Evolutionary conservation across 1,140 invertebrate species (phyloP).

Genomic region (Pseudomyrmex concolor): DNA sequence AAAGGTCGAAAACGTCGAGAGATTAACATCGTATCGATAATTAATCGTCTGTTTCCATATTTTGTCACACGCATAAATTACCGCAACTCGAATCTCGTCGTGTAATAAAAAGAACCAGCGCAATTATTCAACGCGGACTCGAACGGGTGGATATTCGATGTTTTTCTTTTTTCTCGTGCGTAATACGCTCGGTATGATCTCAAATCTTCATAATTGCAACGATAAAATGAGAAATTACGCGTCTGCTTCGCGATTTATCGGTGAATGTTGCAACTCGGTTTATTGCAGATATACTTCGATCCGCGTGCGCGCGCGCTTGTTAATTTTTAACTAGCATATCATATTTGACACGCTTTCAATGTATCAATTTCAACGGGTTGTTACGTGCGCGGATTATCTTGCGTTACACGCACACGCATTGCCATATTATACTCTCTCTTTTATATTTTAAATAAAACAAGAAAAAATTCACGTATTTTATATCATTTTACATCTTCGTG

Average conservation of each 20-base stretch:
- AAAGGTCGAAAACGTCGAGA: not conserved
- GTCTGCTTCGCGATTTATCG: conserved; percentile 57
- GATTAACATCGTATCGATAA: not conserved
- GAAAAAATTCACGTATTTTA: too few relatives aligned
- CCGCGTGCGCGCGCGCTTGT: not conserved
- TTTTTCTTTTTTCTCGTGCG: not conserved
- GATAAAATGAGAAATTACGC: conserved; percentile 45
- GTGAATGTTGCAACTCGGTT: not conserved
- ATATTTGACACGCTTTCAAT: not conserved
- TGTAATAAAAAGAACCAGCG: not conserved
- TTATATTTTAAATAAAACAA: not conserved
- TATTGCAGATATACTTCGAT: conserved; percentile 51
- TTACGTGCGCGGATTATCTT: not conserved
- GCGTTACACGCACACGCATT: not conserved
- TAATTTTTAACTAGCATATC: conserved; percentile 25
- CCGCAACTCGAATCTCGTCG: not conserved
- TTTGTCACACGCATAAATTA: not conserved
- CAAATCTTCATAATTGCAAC: not conserved
- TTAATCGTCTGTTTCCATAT: not conserved
- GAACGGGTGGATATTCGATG: too few relatives aligned
- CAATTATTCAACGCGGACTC: too few relatives aligned
- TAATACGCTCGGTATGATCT: not conserved
- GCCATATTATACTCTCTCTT: not conserved
- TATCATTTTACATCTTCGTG: too few relatives aligned
- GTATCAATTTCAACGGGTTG: not conserved